These are phyloP conservation scores for Globodera rostochiensis DNA, from an alignment of 1,140 invertebrate genomes.

Conservation along the genomic window DNA sequence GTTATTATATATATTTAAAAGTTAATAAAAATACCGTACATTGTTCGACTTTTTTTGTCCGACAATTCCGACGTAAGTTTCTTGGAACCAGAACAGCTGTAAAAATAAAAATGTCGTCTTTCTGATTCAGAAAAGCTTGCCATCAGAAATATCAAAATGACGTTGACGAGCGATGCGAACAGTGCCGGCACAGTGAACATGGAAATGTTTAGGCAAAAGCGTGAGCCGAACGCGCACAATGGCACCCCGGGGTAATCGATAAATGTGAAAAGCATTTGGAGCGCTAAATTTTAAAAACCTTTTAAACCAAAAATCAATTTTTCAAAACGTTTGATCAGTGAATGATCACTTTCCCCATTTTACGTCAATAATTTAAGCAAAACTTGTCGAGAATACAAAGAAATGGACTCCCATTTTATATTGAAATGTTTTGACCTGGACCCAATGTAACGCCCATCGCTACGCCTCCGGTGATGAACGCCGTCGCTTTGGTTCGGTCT, in stretches of 20 bases:
- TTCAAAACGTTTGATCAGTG: too few relatives aligned
- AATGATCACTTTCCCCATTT: too few relatives aligned
- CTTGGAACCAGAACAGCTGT: conserved; percentile 23
- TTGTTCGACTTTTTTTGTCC: conserved; percentile 13
- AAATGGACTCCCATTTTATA: conserved; percentile 11
- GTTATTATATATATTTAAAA: too few relatives aligned
- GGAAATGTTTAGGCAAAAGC: conserved; percentile 11
- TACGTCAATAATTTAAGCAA: too few relatives aligned
- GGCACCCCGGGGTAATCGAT: conserved; percentile 33
- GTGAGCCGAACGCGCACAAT: background rate
- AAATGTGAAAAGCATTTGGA: conserved; percentile 39
- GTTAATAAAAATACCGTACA: background rate
- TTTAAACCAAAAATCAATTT: too few relatives aligned
- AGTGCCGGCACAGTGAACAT: conserved; percentile 44
- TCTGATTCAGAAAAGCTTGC: background rate
- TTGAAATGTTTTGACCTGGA: conserved; percentile 10
- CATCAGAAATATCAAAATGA: conserved; percentile 21
- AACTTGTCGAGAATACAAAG: background rate
- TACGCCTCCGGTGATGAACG: conserved; percentile 67
- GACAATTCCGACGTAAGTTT: conserved; percentile 31
- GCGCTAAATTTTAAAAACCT: conserved; percentile 18
- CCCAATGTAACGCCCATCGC: conserved; percentile 67
- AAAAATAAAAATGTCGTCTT: background rate
- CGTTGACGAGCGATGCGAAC: conserved; percentile 25
- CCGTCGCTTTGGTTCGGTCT: conserved; percentile 39